Evolutionary conservation across 2,113 vertebrate species (phyloP).

Genomic region (Ellobius talpinus): DNA sequence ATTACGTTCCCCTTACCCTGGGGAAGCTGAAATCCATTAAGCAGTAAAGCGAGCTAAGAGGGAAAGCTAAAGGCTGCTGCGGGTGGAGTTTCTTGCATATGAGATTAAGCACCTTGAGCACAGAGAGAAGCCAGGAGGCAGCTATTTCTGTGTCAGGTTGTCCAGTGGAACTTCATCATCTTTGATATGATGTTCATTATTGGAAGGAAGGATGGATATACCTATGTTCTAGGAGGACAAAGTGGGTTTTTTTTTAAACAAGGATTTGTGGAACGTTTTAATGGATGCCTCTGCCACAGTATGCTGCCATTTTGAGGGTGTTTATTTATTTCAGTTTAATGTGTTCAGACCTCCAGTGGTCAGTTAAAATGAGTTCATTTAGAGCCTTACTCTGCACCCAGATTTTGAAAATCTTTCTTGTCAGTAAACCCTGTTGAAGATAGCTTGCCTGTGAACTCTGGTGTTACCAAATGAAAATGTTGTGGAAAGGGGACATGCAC

Average conservation of each 20-base stretch:
- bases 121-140: not conserved
- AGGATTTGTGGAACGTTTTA: not conserved
- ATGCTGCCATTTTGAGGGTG: not conserved
- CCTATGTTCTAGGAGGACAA: not conserved
- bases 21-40: not conserved
- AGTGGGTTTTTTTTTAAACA: not conserved
- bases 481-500: no score
- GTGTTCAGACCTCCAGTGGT: not conserved
- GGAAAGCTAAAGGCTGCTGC: not conserved
- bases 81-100: not conserved
- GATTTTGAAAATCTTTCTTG: slow-evolving; percentile 7
- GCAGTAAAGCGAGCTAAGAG: not conserved
- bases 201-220: not conserved
- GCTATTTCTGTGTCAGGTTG: not conserved
- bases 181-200: not conserved
- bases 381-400: not conserved
- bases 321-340: not conserved
- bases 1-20: not conserved
- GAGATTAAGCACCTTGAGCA: not conserved
- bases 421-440: not conserved
- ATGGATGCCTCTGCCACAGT: not conserved
- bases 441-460: not conserved
- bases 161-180: not conserved
- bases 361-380: slow-evolving; percentile 23
- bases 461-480: not conserved